Percentiles rank a stretch among this genome's conserved stretches.
Conservation (phyloP, 2,888 invertebrate genomes). For the Heliconius sara region DNA sequence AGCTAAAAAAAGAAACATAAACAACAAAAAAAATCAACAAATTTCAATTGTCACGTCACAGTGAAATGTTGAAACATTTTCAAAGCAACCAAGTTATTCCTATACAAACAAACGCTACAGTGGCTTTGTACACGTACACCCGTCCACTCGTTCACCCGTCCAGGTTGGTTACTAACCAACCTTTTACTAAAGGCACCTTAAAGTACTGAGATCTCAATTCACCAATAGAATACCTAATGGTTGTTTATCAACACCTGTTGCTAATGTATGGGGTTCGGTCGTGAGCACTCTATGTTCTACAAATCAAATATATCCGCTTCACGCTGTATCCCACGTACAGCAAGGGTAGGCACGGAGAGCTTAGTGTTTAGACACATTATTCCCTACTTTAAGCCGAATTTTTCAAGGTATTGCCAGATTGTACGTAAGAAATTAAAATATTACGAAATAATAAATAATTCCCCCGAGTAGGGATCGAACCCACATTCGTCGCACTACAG, state of each 20-base stretch:
- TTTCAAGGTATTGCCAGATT: too few relatives aligned
- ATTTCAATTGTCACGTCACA: not conserved
- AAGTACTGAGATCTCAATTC: conserved; percentile 2
- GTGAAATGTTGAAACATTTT: not conserved
- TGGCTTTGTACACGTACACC: not conserved
- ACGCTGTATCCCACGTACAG: too few relatives aligned
- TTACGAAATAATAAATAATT: too few relatives aligned
- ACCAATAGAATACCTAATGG: conserved; percentile 20
- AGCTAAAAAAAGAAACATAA: not conserved
- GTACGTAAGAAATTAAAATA: too few relatives aligned
- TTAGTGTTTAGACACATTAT: too few relatives aligned
- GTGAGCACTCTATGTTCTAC: not conserved
- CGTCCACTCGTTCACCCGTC: not conserved
- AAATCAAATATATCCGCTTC: too few relatives aligned
- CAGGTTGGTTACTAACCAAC: not conserved
- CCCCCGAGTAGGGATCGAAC: too few relatives aligned
- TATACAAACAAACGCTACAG: not conserved
- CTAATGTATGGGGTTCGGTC: not conserved
- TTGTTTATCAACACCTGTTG: conserved; percentile 12
- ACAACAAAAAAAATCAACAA: not conserved
- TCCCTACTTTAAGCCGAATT: too few relatives aligned
- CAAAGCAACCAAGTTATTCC: conserved; percentile 1
- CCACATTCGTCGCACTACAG: too few relatives aligned
- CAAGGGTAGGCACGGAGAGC: too few relatives aligned
- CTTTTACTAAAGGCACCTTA: not conserved